Evolutionary conservation across 2,113 vertebrate species (phyloP).

Genomic region (Lontra canadensis): DNA sequence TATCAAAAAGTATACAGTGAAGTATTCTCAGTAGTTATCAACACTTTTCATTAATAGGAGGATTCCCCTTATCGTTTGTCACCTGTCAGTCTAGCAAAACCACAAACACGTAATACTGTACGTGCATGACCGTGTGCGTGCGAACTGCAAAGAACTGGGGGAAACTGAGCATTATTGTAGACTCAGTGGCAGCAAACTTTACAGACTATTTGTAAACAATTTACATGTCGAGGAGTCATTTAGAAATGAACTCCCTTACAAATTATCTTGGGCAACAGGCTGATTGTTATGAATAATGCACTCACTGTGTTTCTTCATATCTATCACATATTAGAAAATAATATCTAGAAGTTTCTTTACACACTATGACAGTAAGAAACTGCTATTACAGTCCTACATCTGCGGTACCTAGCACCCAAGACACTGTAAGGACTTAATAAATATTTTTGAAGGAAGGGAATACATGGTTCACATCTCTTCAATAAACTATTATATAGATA

Average conservation of each 20-base stretch:
- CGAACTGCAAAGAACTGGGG: background rate
- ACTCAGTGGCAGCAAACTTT: background rate
- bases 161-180: background rate
- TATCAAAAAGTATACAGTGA: background rate
- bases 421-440: background rate
- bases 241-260: background rate
- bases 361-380: background rate
- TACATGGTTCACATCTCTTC: background rate
- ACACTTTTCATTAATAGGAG: background rate
- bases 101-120: background rate
- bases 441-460: background rate
- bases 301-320: background rate
- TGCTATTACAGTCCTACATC: background rate
- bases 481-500: background rate
- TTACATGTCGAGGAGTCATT: background rate
- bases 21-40: background rate
- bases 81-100: background rate
- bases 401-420: background rate
- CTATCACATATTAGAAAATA: background rate
- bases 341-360: background rate
- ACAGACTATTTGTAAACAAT: background rate
- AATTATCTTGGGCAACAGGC: background rate
- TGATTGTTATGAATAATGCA: background rate
- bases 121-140: background rate
- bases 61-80: background rate